Evolutionary conservation across 2,888 invertebrate species (phyloP).

Genomic region (Tenthredo notha): DNA sequence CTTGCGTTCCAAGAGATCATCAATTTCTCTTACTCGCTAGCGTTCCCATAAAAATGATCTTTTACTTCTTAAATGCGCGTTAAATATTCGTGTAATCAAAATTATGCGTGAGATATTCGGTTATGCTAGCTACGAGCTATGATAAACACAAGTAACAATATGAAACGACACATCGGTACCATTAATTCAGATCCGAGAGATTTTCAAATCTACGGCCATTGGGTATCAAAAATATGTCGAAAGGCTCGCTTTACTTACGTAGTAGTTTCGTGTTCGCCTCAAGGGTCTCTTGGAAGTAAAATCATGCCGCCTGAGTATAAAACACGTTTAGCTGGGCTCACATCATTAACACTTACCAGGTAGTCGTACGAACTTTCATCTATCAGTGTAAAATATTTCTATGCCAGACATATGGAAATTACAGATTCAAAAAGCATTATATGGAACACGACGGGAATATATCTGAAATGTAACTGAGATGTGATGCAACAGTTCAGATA

Average conservation of each 20-base stretch:
- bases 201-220: neutral
- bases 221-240: neutral
- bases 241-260: too few species aligned
- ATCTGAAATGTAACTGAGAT: neutral
- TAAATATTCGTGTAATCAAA: neutral
- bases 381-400: too few species aligned
- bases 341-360: too few species aligned
- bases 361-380: too few species aligned
- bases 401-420: too few species aligned
- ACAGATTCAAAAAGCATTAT: too few species aligned
- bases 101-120: slow-evolving; percentile 4
- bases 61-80: neutral
- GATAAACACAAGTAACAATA: neutral
- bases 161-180: neutral
- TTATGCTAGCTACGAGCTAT: neutral
- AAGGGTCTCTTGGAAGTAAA: too few species aligned
- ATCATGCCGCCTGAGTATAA: too few species aligned
- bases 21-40: neutral
- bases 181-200: neutral
- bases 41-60: neutral
- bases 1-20: neutral
- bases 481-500: neutral
- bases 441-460: too few species aligned
- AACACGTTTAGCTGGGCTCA: too few species aligned
- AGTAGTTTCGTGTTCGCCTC: too few species aligned